These are phyloP conservation scores for Balanococcus diminutus DNA, from an alignment of 2,888 invertebrate species.

Conservation along the genomic window DNA sequence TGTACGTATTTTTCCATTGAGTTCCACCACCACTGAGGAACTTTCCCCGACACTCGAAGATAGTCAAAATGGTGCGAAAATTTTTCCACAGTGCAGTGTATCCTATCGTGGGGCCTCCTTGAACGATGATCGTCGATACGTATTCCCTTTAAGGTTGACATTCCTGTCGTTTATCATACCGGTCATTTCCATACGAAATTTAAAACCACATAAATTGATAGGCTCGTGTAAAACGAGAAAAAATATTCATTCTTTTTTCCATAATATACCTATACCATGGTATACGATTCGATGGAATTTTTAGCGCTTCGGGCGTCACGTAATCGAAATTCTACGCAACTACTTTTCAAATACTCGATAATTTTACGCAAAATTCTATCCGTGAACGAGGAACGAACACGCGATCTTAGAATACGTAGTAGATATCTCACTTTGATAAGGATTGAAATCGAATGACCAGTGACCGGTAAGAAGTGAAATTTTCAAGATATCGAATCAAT, in stretches of 20 bases:
- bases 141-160: conserved; percentile 4
- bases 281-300: not conserved
- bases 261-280: no score
- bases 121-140: not conserved
- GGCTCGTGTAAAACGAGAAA: not conserved
- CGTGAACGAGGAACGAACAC: not conserved
- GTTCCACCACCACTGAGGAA: not conserved
- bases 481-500: no score
- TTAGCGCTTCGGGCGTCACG: not conserved
- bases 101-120: not conserved
- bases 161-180: not conserved
- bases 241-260: not conserved
- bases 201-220: not conserved
- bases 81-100: not conserved
- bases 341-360: not conserved
- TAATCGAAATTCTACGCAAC: conserved; percentile 3
- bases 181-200: not conserved
- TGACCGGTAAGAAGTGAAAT: no score
- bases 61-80: not conserved
- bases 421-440: not conserved
- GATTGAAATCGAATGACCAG: no score
- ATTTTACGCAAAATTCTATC: not conserved
- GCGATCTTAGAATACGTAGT: not conserved
- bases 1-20: not conserved
- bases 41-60: not conserved